phyloP scores from a whole-genome alignment of 2,888 invertebrate species.

The Monoplex corrugatus region DNA sequence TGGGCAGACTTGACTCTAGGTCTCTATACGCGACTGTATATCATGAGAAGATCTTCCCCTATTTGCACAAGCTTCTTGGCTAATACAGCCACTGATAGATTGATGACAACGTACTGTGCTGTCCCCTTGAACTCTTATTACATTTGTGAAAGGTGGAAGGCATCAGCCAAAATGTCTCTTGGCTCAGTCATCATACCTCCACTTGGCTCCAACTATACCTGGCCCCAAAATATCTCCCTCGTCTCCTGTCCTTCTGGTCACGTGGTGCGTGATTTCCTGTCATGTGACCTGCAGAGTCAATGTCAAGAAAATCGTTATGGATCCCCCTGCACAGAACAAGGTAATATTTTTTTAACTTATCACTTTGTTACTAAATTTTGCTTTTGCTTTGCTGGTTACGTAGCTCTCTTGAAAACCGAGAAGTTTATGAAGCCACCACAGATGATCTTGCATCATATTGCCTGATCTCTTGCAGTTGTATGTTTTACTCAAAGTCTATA shows the following conservation, averaged over 20 bases:
- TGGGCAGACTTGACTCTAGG: constrained; percentile 41
- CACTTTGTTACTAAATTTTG: too few relatives aligned
- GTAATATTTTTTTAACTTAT: neutral
- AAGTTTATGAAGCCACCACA: too few relatives aligned
- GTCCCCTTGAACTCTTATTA: neutral
- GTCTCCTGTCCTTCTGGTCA: constrained; percentile 31
- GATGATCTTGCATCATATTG: too few relatives aligned
- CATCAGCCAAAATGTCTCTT: neutral
- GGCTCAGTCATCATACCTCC: neutral
- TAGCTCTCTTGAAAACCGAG: too few relatives aligned
- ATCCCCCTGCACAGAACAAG: neutral
- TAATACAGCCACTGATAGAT: neutral
- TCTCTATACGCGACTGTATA: neutral
- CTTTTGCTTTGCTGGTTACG: too few relatives aligned
- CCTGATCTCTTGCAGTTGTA: too few relatives aligned
- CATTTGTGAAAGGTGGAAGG: constrained; percentile 15
- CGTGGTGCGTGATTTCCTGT: constrained; percentile 42
- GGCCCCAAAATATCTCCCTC: constrained; percentile 17
- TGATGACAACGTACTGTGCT: constrained; percentile 1
- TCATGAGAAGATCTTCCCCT: neutral
- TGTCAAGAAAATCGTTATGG: neutral
- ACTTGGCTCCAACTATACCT: neutral
- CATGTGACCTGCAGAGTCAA: constrained; percentile 37
- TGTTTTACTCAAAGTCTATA: too few relatives aligned
- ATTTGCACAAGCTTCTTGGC: neutral